phyloP scores from a whole-genome alignment of 2,113 vertebrate species.

The Theropithecus gelada region DNA sequence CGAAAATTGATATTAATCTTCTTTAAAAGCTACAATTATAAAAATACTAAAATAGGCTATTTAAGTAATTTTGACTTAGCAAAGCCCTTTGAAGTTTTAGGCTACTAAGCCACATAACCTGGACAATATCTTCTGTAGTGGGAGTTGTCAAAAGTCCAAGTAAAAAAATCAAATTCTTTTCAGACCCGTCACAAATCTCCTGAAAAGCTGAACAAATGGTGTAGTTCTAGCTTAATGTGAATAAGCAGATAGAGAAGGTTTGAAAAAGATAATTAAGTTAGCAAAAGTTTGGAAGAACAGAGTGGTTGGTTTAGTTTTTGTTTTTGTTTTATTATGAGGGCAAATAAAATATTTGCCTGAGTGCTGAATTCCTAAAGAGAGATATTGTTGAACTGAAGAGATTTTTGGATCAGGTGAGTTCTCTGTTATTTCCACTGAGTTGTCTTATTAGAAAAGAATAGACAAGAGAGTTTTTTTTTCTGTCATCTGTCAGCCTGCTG shows the following conservation, averaged over 20 bases:
- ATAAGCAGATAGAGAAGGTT: constrained; percentile 42
- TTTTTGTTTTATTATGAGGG: constrained; percentile 10
- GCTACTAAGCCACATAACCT: constrained; percentile 40
- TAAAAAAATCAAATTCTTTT: constrained; percentile 69
- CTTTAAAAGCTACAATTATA: constrained; percentile 20
- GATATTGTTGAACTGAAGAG: not conserved
- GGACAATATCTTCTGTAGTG: constrained; percentile 41
- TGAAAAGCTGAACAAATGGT: constrained; percentile 9
- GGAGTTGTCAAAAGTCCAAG: constrained; percentile 60
- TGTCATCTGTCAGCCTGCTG: not conserved
- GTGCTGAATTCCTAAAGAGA: not conserved
- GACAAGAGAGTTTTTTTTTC: not conserved
- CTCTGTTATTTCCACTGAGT: constrained; percentile 39
- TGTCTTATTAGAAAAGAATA: constrained; percentile 51
- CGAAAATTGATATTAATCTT: constrained; percentile 45
- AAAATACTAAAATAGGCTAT: constrained; percentile 4
- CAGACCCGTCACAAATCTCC: constrained; percentile 65
- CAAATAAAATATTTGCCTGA: not conserved
- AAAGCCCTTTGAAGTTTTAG: constrained; percentile 59
- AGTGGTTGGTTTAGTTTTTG: not conserved
- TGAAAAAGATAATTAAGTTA: constrained; percentile 23
- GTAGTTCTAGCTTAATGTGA: constrained; percentile 42
- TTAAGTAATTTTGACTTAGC: constrained; percentile 37
- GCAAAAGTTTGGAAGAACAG: constrained; percentile 10
- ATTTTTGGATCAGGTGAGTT: not conserved